Base-by-base conservation (phyloP, 2,888 invertebrate genomes). In the Tipula vernalis region DNA sequence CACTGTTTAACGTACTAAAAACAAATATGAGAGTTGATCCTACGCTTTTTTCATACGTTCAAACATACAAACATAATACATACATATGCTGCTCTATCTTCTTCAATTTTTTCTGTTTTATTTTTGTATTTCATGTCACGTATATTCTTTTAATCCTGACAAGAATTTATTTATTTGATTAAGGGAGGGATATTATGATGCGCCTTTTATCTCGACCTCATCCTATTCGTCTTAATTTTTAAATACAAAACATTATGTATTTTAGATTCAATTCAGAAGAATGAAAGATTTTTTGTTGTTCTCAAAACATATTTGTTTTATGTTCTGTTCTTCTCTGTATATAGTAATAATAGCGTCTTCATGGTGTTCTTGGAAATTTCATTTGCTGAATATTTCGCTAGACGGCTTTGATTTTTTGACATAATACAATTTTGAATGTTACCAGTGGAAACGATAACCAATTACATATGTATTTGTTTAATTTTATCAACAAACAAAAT, bases 61-160 rank as follows among this genome's bases (percentile, higher is more conserved):
- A n/a, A 12, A 57, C 57, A 57, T 18, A 57, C 15, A 57, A 3
- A 71, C 28, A 71, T 71, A 28, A 4, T 5, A 28, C 28, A 71
- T 3, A 28, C 6, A 71, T 71, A 28, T 71, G 28, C 71, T 71
- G 10, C 28, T 71, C 28, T 71, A 71, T 71, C 28, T 28, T 71
- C 71, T 18, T 18, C 28, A 2, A 71, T 8, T 8, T 6, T 28
- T 28, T 18, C 28, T 71, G 71, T 71, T 28, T 18, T 71, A 8
- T 8, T 71, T 71, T 71, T 5, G 28, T 10, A 71, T 71, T 71
- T 71, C 71, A 71, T 71, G 71, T 71, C 71, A 71, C 71, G 71
- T 71, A 71, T 71, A 71, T 71, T 71, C 71, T 71, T 71, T 71
- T 71, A 71, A 71, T 71, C 71, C 71, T 71, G 71, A 71, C 71